Percentiles rank a stretch among this genome's conserved stretches.
Conservation (phyloP, 2,888 invertebrate species). For the Lamellibrachia columna region DNA sequence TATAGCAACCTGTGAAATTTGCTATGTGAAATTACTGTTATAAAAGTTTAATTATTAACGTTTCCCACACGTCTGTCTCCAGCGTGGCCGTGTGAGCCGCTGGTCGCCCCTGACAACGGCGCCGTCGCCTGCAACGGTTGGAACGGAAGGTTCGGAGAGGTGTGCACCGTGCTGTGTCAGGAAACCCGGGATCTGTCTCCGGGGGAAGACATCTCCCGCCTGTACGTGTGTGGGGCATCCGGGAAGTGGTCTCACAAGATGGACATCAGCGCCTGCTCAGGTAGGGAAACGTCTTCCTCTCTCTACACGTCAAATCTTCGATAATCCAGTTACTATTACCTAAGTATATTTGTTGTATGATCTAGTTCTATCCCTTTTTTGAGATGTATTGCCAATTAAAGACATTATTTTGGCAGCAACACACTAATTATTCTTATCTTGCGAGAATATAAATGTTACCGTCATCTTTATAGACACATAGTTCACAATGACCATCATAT, state of each 20-base stretch:
- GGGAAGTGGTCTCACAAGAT: background rate
- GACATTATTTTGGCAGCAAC: no score
- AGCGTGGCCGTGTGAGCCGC: conserved; percentile 39
- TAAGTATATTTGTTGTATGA: background rate
- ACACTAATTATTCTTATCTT: no score
- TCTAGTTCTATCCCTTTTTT: background rate
- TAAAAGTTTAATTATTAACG: background rate
- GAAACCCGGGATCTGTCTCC: background rate
- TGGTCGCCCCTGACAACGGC: conserved; percentile 37
- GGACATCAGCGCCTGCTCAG: background rate
- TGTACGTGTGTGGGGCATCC: conserved; percentile 25
- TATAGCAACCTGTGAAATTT: no score
- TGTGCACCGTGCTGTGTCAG: conserved; percentile 9
- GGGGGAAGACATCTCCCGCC: background rate
- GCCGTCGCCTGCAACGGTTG: conserved; percentile 42
- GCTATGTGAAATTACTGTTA: no score
- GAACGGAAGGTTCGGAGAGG: conserved; percentile 34
- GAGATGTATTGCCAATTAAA: no score
- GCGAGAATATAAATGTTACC: no score
- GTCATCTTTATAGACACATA: no score
- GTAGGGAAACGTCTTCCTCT: background rate
- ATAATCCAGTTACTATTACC: background rate
- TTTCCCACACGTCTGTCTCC: background rate
- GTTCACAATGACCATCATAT: no score
- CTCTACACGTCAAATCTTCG: background rate